Evolutionary conservation across 2,113 vertebrate species (phyloP).

Genomic region (Elachura formosa): DNA sequence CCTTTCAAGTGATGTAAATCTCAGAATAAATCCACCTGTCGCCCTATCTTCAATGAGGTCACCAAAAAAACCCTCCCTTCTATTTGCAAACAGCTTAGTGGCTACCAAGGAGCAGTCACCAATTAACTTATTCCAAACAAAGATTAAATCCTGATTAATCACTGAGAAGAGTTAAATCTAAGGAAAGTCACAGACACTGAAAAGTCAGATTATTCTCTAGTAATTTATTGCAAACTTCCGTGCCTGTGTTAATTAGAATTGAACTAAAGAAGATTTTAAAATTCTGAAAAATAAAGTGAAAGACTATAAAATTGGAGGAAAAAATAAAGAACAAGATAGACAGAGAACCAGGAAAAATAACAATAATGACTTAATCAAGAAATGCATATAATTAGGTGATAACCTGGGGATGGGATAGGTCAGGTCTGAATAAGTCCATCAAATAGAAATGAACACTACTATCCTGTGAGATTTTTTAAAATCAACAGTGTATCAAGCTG

Average conservation of each 20-base stretch:
- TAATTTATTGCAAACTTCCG: background rate
- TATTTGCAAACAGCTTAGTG: conserved; percentile 71
- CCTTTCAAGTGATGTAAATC: conserved; percentile 42
- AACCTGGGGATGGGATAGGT: background rate
- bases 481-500: background rate
- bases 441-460: background rate
- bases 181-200: background rate
- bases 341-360: background rate
- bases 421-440: background rate
- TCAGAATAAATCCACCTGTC: conserved; percentile 74
- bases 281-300: background rate
- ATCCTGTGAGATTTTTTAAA: background rate
- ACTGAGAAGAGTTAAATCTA: conserved; percentile 19
- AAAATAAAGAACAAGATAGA: background rate
- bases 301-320: background rate
- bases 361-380: background rate
- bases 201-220: background rate
- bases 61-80: conserved; percentile 26
- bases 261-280: background rate
- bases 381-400: background rate
- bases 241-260: background rate
- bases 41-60: conserved; percentile 50
- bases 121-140: conserved; percentile 50
- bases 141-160: conserved; percentile 61
- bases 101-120: conserved; percentile 40